A percentile compares a stretch with the other conserved stretches of the same genome.
phyloP scores from a whole-genome alignment of 1,140 invertebrate species.

The Drosophila ficusphila region DNA sequence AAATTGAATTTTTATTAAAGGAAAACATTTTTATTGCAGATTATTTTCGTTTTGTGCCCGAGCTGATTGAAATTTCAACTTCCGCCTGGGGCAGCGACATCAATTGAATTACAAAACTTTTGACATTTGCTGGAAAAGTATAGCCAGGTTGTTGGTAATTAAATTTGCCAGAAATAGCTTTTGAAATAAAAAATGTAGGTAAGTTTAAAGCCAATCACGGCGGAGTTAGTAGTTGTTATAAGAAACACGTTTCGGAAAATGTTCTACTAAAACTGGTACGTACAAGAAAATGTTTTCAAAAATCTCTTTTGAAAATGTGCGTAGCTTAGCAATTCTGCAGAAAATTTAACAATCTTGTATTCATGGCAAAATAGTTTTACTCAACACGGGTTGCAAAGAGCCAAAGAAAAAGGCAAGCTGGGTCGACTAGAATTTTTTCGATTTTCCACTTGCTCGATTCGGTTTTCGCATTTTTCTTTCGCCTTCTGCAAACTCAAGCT shows the following conservation, averaged over 20 bases:
- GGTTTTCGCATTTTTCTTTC: slow-evolving; percentile 37
- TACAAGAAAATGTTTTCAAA: not conserved
- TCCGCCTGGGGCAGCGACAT: slow-evolving; percentile 41
- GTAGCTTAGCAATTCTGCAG: too few relatives aligned
- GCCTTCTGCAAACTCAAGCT: slow-evolving; percentile 57
- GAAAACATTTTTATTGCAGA: slow-evolving; percentile 83
- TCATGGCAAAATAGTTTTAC: not conserved
- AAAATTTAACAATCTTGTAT: not conserved
- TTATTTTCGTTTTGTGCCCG: slow-evolving; percentile 74
- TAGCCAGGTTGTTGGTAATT: slow-evolving; percentile 49
- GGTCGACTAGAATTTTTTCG: slow-evolving; percentile 29
- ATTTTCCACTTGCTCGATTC: slow-evolving; percentile 67
- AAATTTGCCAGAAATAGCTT: slow-evolving; percentile 40
- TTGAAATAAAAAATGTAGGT: not conserved
- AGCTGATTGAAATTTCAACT: slow-evolving; percentile 78
- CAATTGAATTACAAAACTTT: slow-evolving; percentile 72
- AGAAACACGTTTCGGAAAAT: too few relatives aligned
- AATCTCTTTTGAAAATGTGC: not conserved
- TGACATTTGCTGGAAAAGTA: slow-evolving; percentile 30
- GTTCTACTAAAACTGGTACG: too few relatives aligned
- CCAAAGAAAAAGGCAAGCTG: slow-evolving; percentile 1
- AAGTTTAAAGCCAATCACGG: not conserved
- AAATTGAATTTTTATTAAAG: slow-evolving; percentile 84
- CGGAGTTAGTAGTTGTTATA: too few relatives aligned
- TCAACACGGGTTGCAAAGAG: not conserved